A percentile compares a stretch with the other conserved stretches of the same genome.
phyloP scores from a whole-genome alignment of 1,140 invertebrate species.

The Drosophila elegans region DNA sequence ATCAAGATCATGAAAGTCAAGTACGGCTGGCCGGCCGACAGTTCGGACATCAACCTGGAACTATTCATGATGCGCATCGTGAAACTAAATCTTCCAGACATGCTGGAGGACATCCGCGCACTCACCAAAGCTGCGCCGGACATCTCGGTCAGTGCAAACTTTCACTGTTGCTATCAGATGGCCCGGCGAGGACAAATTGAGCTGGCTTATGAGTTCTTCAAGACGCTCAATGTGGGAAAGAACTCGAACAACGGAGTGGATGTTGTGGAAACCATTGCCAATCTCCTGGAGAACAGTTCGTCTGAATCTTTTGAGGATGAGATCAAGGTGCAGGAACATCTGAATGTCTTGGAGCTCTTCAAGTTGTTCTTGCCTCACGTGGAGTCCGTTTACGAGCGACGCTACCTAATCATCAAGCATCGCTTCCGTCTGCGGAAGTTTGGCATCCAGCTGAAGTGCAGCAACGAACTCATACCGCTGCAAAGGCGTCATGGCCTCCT shows the following conservation, averaged over 20 bases:
- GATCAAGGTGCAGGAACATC: slow-evolving; percentile 46
- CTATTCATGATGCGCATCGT: slow-evolving; percentile 78
- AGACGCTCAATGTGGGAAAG: slow-evolving; percentile 49
- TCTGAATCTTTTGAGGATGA: slow-evolving; percentile 31
- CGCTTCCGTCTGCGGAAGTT: slow-evolving; percentile 65
- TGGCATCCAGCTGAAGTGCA: slow-evolving; percentile 45
- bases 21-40: slow-evolving; percentile 81
- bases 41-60: slow-evolving; percentile 66
- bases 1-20: slow-evolving; percentile 84
- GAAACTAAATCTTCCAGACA: slow-evolving; percentile 76
- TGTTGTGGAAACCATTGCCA: slow-evolving; percentile 62
- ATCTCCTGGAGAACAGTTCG: slow-evolving; percentile 50
- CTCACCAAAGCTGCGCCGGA: slow-evolving; percentile 72
- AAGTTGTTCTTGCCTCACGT: slow-evolving; percentile 62
- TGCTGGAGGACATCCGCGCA: slow-evolving; percentile 73
- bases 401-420: slow-evolving; percentile 62
- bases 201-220: slow-evolving; percentile 71
- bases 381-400: slow-evolving; percentile 37
- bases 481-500: slow-evolving; percentile 51
- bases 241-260: slow-evolving; percentile 32
- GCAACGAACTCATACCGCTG: slow-evolving; percentile 49
- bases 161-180: slow-evolving; percentile 79
- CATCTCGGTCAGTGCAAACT: slow-evolving; percentile 62
- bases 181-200: slow-evolving; percentile 70
- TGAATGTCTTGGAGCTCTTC: slow-evolving; percentile 65